Evolutionary conservation across 2,113 vertebrate genomes (phyloP).

Genomic region (Piaya cayana): DNA sequence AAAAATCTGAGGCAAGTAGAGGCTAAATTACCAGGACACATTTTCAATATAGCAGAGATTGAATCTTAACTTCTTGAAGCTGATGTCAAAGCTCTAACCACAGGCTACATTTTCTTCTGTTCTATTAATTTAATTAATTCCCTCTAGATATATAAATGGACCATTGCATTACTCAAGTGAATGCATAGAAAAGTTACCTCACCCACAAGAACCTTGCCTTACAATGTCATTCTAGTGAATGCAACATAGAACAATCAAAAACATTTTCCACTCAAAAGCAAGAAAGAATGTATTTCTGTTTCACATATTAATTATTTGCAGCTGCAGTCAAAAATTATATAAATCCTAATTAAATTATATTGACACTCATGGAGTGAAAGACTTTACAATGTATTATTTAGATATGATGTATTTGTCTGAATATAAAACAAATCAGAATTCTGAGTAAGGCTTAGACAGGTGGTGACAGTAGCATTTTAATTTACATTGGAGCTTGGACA

Average conservation of each 20-base stretch:
- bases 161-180: neutral
- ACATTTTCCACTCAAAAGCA: accelerated
- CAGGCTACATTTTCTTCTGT: neutral
- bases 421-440: neutral
- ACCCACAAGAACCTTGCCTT: neutral
- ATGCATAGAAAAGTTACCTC: neutral
- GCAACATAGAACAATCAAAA: neutral
- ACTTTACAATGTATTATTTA: neutral
- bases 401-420: neutral
- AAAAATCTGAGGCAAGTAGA: neutral
- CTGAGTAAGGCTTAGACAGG: neutral
- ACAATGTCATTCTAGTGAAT: neutral
- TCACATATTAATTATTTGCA: neutral
- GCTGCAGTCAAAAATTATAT: neutral
- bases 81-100: neutral
- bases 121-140: neutral
- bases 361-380: neutral
- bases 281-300: neutral
- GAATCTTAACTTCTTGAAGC: neutral
- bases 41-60: neutral
- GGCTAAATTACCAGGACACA: neutral
- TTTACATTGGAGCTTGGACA: neutral
- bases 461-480: neutral
- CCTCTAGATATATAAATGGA: neutral
- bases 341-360: neutral